Conservation (phyloP, 2,797 vertebrate species). For the Pseudochromis fuscus region DNA sequence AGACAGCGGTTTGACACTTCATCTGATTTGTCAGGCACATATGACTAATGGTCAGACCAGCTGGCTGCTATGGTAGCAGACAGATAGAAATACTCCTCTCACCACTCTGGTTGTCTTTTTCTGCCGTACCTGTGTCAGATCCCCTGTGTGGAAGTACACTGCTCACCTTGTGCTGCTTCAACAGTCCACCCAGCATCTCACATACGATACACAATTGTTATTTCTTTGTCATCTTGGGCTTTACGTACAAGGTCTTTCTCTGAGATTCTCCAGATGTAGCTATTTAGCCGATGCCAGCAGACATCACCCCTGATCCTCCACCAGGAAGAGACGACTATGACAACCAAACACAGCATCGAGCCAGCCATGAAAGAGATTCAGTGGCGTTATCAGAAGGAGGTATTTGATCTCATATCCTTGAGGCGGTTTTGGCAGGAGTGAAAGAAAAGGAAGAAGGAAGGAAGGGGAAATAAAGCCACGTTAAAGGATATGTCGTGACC, state of each 20-base stretch:
- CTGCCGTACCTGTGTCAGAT: not conserved
- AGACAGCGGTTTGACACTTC: conserved; percentile 31
- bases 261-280: conserved; percentile 25
- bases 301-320: conserved; percentile 27
- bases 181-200: not conserved
- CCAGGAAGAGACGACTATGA: conserved; percentile 12
- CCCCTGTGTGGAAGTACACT: not conserved
- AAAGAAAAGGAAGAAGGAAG: conserved; percentile 15
- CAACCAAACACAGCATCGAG: conserved; percentile 19
- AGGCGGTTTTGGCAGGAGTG: conserved; percentile 22
- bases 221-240: conserved; percentile 18
- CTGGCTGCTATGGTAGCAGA: conserved; percentile 12
- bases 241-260: too few relatives aligned
- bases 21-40: conserved; percentile 34
- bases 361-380: conserved; percentile 13
- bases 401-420: conserved; percentile 34
- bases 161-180: not conserved
- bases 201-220: too few relatives aligned
- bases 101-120: not conserved
- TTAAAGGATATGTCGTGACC: conserved; percentile 18
- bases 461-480: conserved; percentile 13
- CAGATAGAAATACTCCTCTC: not conserved
- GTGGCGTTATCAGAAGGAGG: conserved; percentile 12
- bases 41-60: conserved; percentile 26
- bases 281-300: conserved; percentile 25